phyloP scores from a whole-genome alignment of 2,888 invertebrate species.

The Capitulum mitella region DNA sequence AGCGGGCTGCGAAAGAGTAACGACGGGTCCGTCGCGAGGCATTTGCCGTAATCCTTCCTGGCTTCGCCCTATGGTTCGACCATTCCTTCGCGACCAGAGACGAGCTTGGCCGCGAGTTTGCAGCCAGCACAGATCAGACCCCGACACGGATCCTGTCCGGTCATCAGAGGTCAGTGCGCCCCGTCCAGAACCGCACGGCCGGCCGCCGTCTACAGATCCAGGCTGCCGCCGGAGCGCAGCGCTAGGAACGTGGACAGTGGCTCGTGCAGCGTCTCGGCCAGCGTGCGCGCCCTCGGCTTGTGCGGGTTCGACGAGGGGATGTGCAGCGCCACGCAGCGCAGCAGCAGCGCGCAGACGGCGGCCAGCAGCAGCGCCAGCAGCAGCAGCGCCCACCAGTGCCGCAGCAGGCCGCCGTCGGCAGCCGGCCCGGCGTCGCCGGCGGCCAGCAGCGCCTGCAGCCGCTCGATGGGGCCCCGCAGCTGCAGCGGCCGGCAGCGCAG shows the following conservation, averaged over 20 bases:
- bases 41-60: no score
- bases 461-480: background rate
- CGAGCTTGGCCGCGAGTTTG: no score
- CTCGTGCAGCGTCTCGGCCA: background rate
- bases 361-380: background rate
- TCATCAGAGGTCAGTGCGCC: no score
- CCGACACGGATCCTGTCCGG: no score
- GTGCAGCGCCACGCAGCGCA: slow-evolving; percentile 6
- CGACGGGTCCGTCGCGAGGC: no score
- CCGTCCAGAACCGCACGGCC: no score
- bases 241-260: background rate
- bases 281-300: background rate
- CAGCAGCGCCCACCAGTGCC: background rate
- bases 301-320: slow-evolving; percentile 5
- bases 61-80: no score
- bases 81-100: no score
- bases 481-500: background rate
- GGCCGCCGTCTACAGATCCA: background rate
- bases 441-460: background rate
- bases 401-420: background rate
- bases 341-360: slow-evolving; percentile 11
- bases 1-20: no score
- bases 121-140: no score
- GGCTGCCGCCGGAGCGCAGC: background rate
- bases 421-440: background rate